Evolutionary conservation across 1,140 invertebrate species (phyloP).

Genomic region (Nixonia krombeini): DNA sequence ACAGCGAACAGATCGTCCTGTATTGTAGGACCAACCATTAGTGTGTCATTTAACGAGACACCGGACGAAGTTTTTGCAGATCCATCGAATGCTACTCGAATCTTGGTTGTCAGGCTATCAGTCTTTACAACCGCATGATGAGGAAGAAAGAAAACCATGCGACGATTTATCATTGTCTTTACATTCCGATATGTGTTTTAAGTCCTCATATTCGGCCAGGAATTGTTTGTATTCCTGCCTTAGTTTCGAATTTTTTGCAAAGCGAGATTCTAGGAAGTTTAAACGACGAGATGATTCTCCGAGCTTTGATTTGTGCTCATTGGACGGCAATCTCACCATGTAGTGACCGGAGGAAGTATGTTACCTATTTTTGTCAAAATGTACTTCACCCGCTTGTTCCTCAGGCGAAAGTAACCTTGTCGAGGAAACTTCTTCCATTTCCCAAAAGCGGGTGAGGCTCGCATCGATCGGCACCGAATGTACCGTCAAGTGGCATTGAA

Average conservation of each 20-base stretch:
- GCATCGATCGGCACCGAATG: too few relatives aligned
- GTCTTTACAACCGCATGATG: neutral
- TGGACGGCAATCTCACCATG: slow-evolving; percentile 40
- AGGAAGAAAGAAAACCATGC: neutral
- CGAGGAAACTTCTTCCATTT: neutral
- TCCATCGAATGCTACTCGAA: neutral
- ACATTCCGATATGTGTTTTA: slow-evolving; percentile 37
- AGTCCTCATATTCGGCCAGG: slow-evolving; percentile 45
- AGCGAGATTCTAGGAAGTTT: neutral
- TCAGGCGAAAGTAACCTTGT: slow-evolving; percentile 4
- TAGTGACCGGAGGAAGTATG: slow-evolving; percentile 37
- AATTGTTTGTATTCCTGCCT: slow-evolving; percentile 43
- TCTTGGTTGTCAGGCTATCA: neutral
- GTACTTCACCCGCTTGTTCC: slow-evolving; percentile 36
- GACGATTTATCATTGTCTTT: too few relatives aligned
- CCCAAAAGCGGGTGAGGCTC: neutral
- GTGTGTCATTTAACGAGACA: slow-evolving; percentile 35
- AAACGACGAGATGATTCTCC: slow-evolving; percentile 23
- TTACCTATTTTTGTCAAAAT: slow-evolving; percentile 29
- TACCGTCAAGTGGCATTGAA: too few relatives aligned
- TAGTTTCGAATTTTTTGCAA: neutral
- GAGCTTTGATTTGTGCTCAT: slow-evolving; percentile 13
- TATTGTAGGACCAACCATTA: slow-evolving; percentile 30
- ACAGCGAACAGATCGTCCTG: slow-evolving; percentile 1
- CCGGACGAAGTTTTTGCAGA: neutral